Conservation (phyloP, 2,888 invertebrate genomes). For the Xylophagus ater region DNA sequence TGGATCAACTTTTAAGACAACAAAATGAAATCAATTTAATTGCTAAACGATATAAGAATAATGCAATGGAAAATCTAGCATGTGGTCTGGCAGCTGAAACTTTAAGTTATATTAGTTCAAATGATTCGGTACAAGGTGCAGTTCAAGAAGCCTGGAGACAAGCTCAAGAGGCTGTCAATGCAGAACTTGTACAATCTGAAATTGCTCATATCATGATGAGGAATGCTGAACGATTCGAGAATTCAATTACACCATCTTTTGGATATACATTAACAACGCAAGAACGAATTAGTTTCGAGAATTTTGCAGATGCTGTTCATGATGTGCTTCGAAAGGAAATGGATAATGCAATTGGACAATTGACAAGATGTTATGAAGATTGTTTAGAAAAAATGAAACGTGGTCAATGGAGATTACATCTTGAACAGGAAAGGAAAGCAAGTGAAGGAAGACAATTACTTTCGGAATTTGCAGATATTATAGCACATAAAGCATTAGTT, state of each 20-base stretch:
- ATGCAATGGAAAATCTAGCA: constrained; percentile 57
- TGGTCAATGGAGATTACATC: constrained; percentile 38
- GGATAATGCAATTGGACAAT: constrained; percentile 56
- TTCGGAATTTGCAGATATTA: constrained; percentile 56
- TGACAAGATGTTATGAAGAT: constrained; percentile 55
- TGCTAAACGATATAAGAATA: constrained; percentile 53
- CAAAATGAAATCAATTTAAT: constrained; percentile 52
- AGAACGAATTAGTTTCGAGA: constrained; percentile 58
- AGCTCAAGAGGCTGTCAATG: constrained; percentile 62
- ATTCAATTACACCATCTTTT: constrained; percentile 43
- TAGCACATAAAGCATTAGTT: constrained; percentile 63
- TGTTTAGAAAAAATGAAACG: constrained; percentile 48
- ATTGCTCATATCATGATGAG: constrained; percentile 61
- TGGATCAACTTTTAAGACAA: constrained; percentile 39
- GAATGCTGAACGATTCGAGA: constrained; percentile 58
- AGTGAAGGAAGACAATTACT: constrained; percentile 43
- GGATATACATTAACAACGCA: constrained; percentile 54
- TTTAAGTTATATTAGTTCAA: constrained; percentile 45
- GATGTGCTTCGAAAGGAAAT: constrained; percentile 59
- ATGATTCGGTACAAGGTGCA: constrained; percentile 50
- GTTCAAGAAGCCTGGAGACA: constrained; percentile 64
- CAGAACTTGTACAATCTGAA: constrained; percentile 65
- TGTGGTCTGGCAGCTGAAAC: constrained; percentile 60
- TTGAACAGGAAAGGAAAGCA: constrained; percentile 41
- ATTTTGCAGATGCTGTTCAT: constrained; percentile 64